Evolutionary conservation across 1,140 invertebrate species (phyloP).

Genomic region (Meteorus sp.): DNA sequence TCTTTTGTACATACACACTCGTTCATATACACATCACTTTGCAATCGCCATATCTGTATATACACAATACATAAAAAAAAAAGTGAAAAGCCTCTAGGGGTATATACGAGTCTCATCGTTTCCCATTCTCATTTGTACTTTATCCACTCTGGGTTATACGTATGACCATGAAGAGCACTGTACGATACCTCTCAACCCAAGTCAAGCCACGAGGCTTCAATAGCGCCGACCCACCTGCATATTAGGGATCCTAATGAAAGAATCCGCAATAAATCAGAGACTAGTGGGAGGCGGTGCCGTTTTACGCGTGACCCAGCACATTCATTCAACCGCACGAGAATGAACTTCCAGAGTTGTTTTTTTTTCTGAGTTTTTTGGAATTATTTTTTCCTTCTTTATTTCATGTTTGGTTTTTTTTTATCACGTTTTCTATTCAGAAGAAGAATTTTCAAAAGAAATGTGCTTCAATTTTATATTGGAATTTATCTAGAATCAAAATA

Average conservation of each 20-base stretch:
- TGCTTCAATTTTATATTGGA: neutral
- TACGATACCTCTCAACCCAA: no score
- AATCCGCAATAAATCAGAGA: conserved; percentile 37
- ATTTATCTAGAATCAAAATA: neutral
- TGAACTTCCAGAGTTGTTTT: neutral
- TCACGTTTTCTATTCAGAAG: neutral
- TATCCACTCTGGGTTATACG: neutral
- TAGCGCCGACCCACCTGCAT: conserved; percentile 27
- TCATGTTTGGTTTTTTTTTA: neutral
- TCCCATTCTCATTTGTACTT: no score
- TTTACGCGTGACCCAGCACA: conserved; percentile 32
- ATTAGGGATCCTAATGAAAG: conserved; percentile 35
- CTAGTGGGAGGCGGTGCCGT: conserved; percentile 20
- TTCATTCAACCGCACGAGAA: conserved; percentile 25
- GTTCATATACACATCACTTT: no score
- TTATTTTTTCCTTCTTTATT: neutral
- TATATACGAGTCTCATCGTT: no score
- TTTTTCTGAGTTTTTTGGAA: conserved; percentile 13
- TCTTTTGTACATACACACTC: no score
- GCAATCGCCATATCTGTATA: no score
- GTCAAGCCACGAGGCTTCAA: no score
- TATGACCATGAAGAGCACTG: neutral
- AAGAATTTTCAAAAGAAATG: neutral
- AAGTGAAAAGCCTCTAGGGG: no score
- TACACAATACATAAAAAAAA: no score